Conservation (phyloP, 2,888 invertebrate species). For the Pristionchus japonicus region DNA sequence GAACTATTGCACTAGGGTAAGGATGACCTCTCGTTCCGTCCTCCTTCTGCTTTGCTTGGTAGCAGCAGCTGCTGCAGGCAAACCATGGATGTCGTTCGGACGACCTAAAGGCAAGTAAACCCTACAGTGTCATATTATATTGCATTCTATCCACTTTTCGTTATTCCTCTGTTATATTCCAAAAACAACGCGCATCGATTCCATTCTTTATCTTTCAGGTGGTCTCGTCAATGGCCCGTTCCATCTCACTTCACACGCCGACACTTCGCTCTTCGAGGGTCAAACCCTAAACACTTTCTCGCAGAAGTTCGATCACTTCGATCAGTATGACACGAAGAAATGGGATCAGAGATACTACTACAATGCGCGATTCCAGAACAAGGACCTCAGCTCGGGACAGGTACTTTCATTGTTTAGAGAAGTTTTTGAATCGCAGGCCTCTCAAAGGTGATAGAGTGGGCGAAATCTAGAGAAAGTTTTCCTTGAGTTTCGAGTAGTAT, state of each 20-base stretch:
- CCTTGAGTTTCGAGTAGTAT: too few species aligned
- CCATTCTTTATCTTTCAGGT: not conserved
- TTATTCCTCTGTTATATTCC: not conserved
- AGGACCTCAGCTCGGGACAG: not conserved
- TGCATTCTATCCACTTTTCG: not conserved
- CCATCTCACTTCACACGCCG: not conserved
- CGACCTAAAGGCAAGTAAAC: not conserved
- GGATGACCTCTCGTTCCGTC: too few species aligned
- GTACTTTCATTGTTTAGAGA: not conserved
- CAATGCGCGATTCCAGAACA: slow-evolving; percentile 53
- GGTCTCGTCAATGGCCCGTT: slow-evolving; percentile 36
- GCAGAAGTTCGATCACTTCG: slow-evolving; percentile 61
- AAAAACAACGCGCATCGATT: not conserved
- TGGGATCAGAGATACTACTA: slow-evolving; percentile 50
- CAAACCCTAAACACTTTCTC: slow-evolving; percentile 17
- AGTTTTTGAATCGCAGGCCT: too few species aligned
- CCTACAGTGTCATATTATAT: not conserved
- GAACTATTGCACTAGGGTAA: too few species aligned
- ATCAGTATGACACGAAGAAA: slow-evolving; percentile 56
- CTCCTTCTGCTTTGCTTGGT: not conserved
- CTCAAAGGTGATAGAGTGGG: too few species aligned
- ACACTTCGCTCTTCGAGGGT: not conserved
- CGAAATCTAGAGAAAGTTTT: too few species aligned
- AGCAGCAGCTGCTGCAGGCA: not conserved
- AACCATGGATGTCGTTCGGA: not conserved